Base-by-base conservation (phyloP, 2,888 invertebrate species). In the Rhopalosiphum nymphaeae region DNA sequence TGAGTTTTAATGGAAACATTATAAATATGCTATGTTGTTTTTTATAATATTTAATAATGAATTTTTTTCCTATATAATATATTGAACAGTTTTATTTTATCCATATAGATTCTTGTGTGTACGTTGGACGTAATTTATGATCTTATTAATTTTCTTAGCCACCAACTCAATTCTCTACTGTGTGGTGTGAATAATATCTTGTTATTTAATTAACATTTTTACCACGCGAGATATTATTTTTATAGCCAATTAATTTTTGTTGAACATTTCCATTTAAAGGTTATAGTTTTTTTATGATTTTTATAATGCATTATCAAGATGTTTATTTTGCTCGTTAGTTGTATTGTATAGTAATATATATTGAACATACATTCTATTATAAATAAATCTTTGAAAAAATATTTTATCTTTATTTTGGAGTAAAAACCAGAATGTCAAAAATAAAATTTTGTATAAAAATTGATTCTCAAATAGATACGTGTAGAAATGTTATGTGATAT, bases 41-140 rank as follows among this genome's bases (percentile, higher is more conserved):
- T 21, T 78, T 36, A 78, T 78, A 78, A 78, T 78, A 78, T 78
- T 78, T 36, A 87, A 46, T 5, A 56, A 89, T 5, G 26, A 56
- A 89, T 89, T 56, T 89, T 26, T 42, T 56, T 56, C 1, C 29
- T 56, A 42, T 5, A 2, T 89, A 44, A 36, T 56, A 42, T 89
- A 89, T 89, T 56, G 89, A 25, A 89, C 42, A 42, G 26, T 89
- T 56, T 89, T 56, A 53, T 42, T 56, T 89, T 56, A 56, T 89
- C 56, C 49, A 42, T 42, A 78, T 9, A 56, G 56, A 89, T 26
- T 89, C 89, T 89, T 42, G 13, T 56, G 26, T 78, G 21, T 36
- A 78, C 13, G 78, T 36, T 21, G 36, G 36, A 36, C 21, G 36
- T 42, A 89, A 89, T 89, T 89, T 89, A 89, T 89, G 89, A 13